Percentiles rank a stretch among this genome's conserved stretches.
Conservation (phyloP, 23 tunicate genomes). For the Styela clava region DNA sequence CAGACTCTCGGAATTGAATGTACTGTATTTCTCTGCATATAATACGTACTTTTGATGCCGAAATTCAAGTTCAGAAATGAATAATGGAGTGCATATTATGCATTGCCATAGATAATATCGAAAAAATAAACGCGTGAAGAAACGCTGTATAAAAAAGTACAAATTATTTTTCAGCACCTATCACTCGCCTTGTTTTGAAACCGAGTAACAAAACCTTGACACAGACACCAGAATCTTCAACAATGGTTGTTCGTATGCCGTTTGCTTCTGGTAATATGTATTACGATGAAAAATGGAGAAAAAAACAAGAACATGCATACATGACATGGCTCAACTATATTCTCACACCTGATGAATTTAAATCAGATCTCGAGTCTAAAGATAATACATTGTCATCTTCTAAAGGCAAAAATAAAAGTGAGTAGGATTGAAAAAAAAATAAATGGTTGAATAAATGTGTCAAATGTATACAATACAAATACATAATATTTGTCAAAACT, state of each 20-base stretch:
- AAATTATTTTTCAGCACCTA: constrained; percentile 8
- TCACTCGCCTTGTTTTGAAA: constrained; percentile 25
- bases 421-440: too few species aligned
- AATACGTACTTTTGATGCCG: too few species aligned
- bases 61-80: too few species aligned
- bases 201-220: background rate
- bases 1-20: too few species aligned
- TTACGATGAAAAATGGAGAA: constrained; percentile 50
- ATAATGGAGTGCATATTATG: too few species aligned
- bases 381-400: background rate
- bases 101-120: too few species aligned
- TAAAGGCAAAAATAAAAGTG: background rate
- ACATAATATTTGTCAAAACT: too few species aligned
- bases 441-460: too few species aligned
- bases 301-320: constrained; percentile 43
- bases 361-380: constrained; percentile 4
- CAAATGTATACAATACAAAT: too few species aligned
- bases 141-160: too few species aligned
- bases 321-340: constrained; percentile 45
- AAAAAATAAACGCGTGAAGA: too few species aligned
- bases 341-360: constrained; percentile 65
- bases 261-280: constrained; percentile 31
- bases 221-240: background rate
- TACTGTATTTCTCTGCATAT: too few species aligned
- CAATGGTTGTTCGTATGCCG: constrained; percentile 7